These are phyloP conservation scores for Stegodyphus mimosarum DNA, from an alignment of 1,140 invertebrate species.

Conservation along the genomic window DNA sequence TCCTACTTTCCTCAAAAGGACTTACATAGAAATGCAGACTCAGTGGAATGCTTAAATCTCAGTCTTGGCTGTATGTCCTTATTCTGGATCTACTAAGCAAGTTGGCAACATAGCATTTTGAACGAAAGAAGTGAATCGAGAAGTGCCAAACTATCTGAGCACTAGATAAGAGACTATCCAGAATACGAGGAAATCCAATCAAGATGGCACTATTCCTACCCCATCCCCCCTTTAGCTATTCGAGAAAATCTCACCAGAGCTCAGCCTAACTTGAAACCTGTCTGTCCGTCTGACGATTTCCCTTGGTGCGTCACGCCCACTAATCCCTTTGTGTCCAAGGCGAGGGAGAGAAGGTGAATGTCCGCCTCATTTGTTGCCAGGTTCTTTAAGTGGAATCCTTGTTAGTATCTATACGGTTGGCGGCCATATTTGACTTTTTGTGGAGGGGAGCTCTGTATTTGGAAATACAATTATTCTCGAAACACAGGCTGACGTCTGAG, in stretches of 20 bases:
- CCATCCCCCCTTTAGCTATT: neutral
- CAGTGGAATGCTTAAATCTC: too few relatives aligned
- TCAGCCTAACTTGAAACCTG: neutral
- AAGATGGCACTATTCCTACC: neutral
- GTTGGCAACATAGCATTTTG: too few relatives aligned
- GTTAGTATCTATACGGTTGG: conserved; percentile 8
- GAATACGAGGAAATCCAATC: neutral
- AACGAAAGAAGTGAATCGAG: neutral
- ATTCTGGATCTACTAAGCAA: too few relatives aligned
- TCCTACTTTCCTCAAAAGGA: too few relatives aligned
- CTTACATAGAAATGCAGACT: too few relatives aligned
- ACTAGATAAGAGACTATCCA: neutral
- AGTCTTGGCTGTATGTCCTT: too few relatives aligned
- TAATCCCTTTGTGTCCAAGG: conserved; percentile 14
- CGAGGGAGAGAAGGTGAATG: neutral
- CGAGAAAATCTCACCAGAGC: neutral
- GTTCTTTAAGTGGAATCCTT: conserved; percentile 32
- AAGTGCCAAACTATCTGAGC: neutral
- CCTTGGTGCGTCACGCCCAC: neutral
- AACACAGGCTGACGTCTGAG: too few relatives aligned
- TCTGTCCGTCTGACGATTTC: neutral
- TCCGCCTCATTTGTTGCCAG: conserved; percentile 26
- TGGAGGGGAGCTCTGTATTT: neutral
- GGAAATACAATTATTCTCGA: too few relatives aligned
- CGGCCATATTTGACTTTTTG: neutral